Conservation (phyloP, 2,888 invertebrate genomes). For the Xestia xanthographa region DNA sequence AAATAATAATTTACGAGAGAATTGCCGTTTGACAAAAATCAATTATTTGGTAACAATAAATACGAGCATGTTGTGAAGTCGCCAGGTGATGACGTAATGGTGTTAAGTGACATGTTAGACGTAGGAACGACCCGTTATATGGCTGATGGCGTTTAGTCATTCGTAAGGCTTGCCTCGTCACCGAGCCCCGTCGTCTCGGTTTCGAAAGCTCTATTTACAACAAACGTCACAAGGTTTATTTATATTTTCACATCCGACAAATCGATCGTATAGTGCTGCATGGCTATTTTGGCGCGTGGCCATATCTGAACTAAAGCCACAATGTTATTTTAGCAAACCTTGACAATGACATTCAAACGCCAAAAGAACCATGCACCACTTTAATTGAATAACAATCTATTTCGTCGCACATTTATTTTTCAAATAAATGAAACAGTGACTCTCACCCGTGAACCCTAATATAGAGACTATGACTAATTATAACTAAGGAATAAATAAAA, state of each 20-base stretch:
- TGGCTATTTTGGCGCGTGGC: not conserved
- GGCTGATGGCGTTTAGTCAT: conserved; percentile 63
- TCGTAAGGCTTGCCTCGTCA: conserved; percentile 53
- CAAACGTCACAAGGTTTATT: conserved; percentile 68
- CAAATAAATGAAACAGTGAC: conserved; percentile 69
- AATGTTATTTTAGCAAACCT: not conserved
- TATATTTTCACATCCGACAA: conserved; percentile 58
- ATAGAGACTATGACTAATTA: conserved; percentile 61
- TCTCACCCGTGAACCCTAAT: conserved; percentile 70
- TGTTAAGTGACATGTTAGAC: conserved; percentile 25
- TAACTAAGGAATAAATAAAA: conserved; percentile 71
- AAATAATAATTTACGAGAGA: conserved; percentile 63
- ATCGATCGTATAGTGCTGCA: conserved; percentile 20
- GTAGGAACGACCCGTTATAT: conserved; percentile 67
- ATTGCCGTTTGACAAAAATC: conserved; percentile 57
- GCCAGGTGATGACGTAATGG: conserved; percentile 5
- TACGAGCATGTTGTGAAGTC: conserved; percentile 59
- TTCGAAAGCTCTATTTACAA: conserved; percentile 60
- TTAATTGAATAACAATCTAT: conserved; percentile 20
- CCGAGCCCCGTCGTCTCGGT: conserved; percentile 51
- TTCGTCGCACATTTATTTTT: conserved; percentile 45
- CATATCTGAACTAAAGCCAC: not conserved
- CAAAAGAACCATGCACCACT: conserved; percentile 3
- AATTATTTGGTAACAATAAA: conserved; percentile 85
- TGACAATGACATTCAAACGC: not conserved